Evolutionary conservation across 2,888 invertebrate species (phyloP).

Genomic region (Dorcus hopei): DNA sequence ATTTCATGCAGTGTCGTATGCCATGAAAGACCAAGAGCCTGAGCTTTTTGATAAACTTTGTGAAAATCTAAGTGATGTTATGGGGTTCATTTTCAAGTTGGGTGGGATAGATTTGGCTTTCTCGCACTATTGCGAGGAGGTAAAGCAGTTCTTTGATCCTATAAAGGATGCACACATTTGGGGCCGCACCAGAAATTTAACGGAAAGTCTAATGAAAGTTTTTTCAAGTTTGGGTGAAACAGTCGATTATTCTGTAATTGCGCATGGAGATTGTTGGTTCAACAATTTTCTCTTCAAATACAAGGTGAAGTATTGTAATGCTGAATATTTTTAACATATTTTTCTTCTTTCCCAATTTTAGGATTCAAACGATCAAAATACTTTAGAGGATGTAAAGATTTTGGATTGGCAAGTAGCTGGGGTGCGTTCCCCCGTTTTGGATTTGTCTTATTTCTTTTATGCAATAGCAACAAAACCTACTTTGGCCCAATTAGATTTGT

Average conservation of each 20-base stretch:
- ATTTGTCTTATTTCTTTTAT: slow-evolving; percentile 8
- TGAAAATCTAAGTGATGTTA: neutral
- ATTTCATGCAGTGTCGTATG: slow-evolving; percentile 37
- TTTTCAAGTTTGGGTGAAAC: neutral
- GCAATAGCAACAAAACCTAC: neutral
- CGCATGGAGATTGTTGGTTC: slow-evolving; percentile 24
- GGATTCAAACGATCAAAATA: neutral
- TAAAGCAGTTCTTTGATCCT: neutral
- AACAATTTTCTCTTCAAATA: slow-evolving; percentile 20
- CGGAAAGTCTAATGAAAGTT: neutral
- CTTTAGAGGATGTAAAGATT: neutral
- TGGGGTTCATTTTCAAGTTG: neutral
- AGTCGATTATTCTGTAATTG: slow-evolving; percentile 11
- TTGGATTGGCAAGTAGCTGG: slow-evolving; percentile 4
- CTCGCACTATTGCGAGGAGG: neutral
- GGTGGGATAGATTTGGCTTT: neutral
- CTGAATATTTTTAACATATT: neutral
- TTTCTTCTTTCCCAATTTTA: neutral
- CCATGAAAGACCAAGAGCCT: slow-evolving; percentile 31
- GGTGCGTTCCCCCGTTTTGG: neutral
- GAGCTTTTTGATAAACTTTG: slow-evolving; percentile 11
- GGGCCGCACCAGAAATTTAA: neutral
- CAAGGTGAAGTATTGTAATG: slow-evolving; percentile 26
- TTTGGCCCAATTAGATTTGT: neutral
- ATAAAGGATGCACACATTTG: neutral